Evolutionary conservation across 2,888 invertebrate species (phyloP), one percentile per base, ranked within the genome.

Genomic region (Aleiodes testaceus): DNA sequence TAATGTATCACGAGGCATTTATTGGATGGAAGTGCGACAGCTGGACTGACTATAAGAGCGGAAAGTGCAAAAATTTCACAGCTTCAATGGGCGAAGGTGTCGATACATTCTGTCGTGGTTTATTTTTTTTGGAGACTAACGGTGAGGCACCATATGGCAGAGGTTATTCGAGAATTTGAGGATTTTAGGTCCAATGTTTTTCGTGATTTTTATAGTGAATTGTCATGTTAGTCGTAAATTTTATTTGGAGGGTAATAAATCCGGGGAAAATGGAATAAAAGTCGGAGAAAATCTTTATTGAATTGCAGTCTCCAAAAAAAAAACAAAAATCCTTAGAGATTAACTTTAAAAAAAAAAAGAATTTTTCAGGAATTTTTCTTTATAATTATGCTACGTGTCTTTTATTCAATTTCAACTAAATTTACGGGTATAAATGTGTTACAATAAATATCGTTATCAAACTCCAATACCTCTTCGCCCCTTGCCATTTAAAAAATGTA

Each of bases 91-190:
- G 93, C 0, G 91, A 91, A 70, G 80, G 82, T 0, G 75, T 84
- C 0, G 79, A 82, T 12, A 72, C 76, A 3, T 79, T 79, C 16
- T 86, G 89, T 1, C 84, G 87, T 6, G 93, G 93, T 3, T 88
- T 89, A 66, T 93, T 89, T 80, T 93, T 90, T 80, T 88, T 93
- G 0, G 86, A 88, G 74, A 94, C 93, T 0, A 89, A 89, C 68
- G 84, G 89, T 12, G 87, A 89, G 70, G 84, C 90, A 5, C 90
- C 89, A 26, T 93, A 88, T 80, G 92, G 91, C 1, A 83, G 88
- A 70, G 89, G 89, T 30, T 66, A 70, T 26, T n/a, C 26, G 7
- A 45, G 3, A 22, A 22, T 59, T 36, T 47, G 14, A 14, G 14
- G 36, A 59, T 36, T 36, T 9, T 11, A 36, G 36, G 36, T 36